These are phyloP conservation scores for Prunella strophiata DNA, from an alignment of 2,797 vertebrate species.

Conservation along the genomic window DNA sequence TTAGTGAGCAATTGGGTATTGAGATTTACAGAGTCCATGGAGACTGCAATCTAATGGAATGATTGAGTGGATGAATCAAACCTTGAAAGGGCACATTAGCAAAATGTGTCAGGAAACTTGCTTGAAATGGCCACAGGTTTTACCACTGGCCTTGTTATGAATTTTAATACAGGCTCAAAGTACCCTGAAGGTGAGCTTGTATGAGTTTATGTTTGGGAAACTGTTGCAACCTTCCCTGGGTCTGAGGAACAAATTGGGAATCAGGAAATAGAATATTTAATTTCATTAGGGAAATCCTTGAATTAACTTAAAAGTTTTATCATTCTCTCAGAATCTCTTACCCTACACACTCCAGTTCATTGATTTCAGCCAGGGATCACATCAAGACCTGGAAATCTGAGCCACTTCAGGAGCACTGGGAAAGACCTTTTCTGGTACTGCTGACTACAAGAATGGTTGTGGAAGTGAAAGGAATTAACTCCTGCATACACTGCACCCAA, in stretches of 20 bases:
- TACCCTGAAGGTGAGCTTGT: neutral
- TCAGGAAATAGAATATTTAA: neutral
- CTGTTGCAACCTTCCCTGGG: neutral
- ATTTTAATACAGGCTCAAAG: fast-evolving
- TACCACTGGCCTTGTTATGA: neutral
- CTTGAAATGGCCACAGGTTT: neutral
- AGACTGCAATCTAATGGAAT: fast-evolving
- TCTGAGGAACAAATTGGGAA: fast-evolving
- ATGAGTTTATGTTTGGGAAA: neutral
- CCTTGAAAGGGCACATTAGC: neutral
- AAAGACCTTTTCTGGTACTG: neutral
- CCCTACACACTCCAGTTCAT: neutral
- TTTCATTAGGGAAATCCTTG: neutral
- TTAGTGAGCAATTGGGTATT: neutral
- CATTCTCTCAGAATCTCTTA: neutral
- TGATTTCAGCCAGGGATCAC: neutral
- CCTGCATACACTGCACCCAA: neutral
- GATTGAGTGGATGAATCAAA: neutral
- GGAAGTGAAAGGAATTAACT: neutral
- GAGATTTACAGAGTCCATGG: neutral
- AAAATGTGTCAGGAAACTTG: neutral
- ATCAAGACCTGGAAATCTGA: neutral
- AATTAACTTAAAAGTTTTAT: neutral
- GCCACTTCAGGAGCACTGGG: neutral
- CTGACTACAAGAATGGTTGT: neutral